These are phyloP conservation scores for Cecidostiba fungosa DNA, from an alignment of 2,888 invertebrate species.

Conservation along the genomic window DNA sequence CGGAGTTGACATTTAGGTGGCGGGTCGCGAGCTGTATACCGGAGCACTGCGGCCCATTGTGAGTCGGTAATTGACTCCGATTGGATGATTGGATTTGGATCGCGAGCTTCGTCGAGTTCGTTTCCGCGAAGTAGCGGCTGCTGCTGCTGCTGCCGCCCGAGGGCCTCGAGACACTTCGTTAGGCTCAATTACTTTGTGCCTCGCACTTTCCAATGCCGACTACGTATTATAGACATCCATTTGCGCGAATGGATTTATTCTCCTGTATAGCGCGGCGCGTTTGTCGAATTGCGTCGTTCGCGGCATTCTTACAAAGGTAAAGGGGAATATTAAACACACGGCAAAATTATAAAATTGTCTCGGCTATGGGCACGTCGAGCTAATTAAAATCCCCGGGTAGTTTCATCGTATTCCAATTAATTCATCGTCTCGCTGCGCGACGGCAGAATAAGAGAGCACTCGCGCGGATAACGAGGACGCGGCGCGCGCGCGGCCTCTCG, in stretches of 20 bases:
- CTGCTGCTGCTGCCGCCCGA: too few species aligned
- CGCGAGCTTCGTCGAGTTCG: constrained; percentile 74
- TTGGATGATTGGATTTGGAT: constrained; percentile 80
- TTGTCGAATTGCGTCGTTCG: not conserved
- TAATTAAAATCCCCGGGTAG: constrained; percentile 56
- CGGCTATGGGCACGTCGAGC: not conserved
- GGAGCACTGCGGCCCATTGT: constrained; percentile 70
- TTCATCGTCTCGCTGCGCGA: constrained; percentile 28
- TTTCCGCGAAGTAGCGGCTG: constrained; percentile 74
- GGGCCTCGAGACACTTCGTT: constrained; percentile 75
- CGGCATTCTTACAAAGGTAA: too few species aligned
- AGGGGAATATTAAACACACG: too few species aligned
- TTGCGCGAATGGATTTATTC: constrained; percentile 6
- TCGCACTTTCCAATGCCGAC: constrained; percentile 29
- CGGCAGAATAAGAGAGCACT: constrained; percentile 24
- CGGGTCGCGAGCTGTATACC: constrained; percentile 35
- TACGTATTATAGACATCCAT: not conserved
- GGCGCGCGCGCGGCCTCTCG: constrained; percentile 13
- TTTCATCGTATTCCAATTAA: constrained; percentile 62
- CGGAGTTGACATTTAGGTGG: constrained; percentile 77
- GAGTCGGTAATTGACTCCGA: constrained; percentile 79
- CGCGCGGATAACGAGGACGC: constrained; percentile 50
- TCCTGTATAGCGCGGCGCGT: not conserved
- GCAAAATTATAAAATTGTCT: constrained; percentile 24
- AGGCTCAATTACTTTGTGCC: constrained; percentile 74